Evolutionary conservation across 1,140 invertebrate species (phyloP).

Genomic region (Lysiphlebus fabarum): DNA sequence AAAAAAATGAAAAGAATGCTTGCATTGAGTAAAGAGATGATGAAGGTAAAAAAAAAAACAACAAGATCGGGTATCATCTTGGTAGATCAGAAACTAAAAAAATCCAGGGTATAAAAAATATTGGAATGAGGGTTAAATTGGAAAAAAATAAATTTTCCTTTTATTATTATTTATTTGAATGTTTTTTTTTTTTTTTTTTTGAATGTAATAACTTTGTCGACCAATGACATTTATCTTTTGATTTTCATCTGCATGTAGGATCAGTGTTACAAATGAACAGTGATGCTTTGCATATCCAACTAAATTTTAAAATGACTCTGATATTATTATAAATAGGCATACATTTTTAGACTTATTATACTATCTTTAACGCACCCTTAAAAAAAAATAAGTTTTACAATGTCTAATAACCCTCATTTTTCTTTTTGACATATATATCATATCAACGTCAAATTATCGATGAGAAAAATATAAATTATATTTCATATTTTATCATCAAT

Average conservation of each 20-base stretch:
- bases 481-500: too few relatives aligned
- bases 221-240: background rate
- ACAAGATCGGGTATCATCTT: constrained; percentile 15
- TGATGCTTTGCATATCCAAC: constrained; percentile 42
- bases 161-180: constrained; percentile 1
- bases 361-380: too few relatives aligned
- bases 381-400: too few relatives aligned
- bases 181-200: background rate
- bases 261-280: constrained; percentile 44
- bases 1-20: background rate
- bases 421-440: too few relatives aligned
- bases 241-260: constrained; percentile 20
- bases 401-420: too few relatives aligned
- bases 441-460: too few relatives aligned
- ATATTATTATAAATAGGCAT: background rate
- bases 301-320: constrained; percentile 25
- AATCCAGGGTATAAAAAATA: background rate
- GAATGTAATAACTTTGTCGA: background rate
- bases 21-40: background rate
- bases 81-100: constrained; percentile 13
- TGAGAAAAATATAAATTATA: too few relatives aligned
- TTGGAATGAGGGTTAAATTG: too few relatives aligned
- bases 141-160: too few relatives aligned
- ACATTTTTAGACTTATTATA: too few relatives aligned
- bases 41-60: constrained; percentile 8